Evolutionary conservation across 2,888 invertebrate genomes (phyloP), one percentile per base, ranked within the genome.

Genomic region (Yponomeuta sedellus): DNA sequence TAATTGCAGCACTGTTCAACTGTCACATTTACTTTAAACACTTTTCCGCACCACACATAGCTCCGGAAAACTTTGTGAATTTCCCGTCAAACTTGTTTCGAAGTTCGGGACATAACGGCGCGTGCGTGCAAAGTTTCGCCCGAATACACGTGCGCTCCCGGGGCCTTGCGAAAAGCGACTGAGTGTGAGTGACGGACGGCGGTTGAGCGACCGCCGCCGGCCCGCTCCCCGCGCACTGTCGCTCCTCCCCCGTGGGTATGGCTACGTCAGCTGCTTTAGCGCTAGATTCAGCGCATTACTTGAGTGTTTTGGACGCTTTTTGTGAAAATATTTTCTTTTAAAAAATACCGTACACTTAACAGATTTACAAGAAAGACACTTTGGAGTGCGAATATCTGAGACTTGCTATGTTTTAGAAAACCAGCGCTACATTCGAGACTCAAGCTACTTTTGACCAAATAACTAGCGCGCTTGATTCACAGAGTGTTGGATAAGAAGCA

Each of bases 41-140:
- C 86, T 76, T 74, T 80, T 84, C 44, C 81, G 78, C 73, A 77
- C 79, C 77, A 78, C 84, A 87, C 89, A 90, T 91, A 81, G 83
- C 88, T 84, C 77, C 81, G 85, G 86, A 86, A 88, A 88, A 88
- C 85, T 88, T 88, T 77, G 84, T 82, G 80, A 87, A 86, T 87
- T 89, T 88, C 88, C 88, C 90, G 91, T 90, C 89, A 91, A 91
- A 91, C 91, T 91, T 89, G 91, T 90, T 91, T 82, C 88, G 83
- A 85, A 81, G 81, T 83, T 81, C 86, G 87, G 85, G 78, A 83
- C 90, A 91, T 91, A 88, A 88, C 90, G 88, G 85, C 81, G 75
- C 77, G 83, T 78, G 74, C 72, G 71, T 10, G 75, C 75, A 74
- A 77, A 70, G 67, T 72, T 67, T 69, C 73, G 75, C 77, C 75